These are phyloP conservation scores for Eptesicus fuscus DNA, from an alignment of 2,113 vertebrate species.

Conservation along the genomic window DNA sequence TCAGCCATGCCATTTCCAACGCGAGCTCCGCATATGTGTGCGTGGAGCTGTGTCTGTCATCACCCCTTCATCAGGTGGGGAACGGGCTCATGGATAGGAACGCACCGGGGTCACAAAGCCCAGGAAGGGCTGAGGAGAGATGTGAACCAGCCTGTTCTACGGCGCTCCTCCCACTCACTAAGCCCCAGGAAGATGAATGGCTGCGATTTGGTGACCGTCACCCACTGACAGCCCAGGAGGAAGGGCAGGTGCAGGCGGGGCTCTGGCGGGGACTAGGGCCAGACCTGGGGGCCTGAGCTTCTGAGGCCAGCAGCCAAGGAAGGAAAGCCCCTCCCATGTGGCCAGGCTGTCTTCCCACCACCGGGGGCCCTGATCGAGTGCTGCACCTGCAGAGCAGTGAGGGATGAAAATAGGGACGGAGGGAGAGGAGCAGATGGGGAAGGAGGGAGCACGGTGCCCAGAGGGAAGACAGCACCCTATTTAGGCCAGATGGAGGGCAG, in stretches of 20 bases:
- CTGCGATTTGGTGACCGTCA: neutral
- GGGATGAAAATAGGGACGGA: conserved; percentile 31
- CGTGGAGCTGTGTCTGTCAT: neutral
- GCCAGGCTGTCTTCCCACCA: neutral
- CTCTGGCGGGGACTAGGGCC: neutral
- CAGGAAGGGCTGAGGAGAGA: neutral
- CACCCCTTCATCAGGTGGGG: neutral
- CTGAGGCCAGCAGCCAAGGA: neutral
- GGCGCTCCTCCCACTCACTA: neutral
- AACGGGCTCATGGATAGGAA: rapidly evolving
- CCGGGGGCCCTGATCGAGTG: neutral
- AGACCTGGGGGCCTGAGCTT: neutral
- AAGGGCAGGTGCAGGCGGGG: neutral
- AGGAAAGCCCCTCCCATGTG: neutral
- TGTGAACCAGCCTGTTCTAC: neutral
- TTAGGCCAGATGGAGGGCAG: conserved; percentile 51
- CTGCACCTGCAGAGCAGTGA: neutral
- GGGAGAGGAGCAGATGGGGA: neutral
- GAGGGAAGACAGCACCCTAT: conserved; percentile 47
- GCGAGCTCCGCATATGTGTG: no score
- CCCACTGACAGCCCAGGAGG: neutral
- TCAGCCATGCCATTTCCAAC: neutral
- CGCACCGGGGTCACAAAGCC: neutral
- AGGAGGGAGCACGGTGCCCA: neutral
- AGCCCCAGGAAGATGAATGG: neutral